Base-by-base conservation (phyloP, 2,113 vertebrate genomes). In the Lanius collurio region DNA sequence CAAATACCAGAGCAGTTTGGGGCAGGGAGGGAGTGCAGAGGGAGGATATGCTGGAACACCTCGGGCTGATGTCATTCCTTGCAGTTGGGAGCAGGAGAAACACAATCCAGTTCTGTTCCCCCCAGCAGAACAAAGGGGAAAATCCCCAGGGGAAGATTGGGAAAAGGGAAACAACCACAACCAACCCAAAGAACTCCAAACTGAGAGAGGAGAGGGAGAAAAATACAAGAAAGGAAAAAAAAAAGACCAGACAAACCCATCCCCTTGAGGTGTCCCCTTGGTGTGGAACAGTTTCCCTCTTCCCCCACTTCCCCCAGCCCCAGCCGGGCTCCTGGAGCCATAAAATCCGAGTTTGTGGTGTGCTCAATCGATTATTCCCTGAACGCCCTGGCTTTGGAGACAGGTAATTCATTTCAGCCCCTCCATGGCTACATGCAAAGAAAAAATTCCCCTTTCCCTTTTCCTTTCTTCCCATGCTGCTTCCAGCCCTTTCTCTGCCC, bases 371-470 rank as follows among this genome's bases (percentile, higher is more conserved):
- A 97, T 97, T 97, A 95, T 37, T 92, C 93, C 90, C 83, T 13
- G n/a, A 86, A 95, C 67, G 44, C 82, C 68, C 88, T 50, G 28
- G 30, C 79, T 88, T 94, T 87, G 94, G 96, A 97, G 96, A 83
- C 97, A 97, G 96, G 95, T 96, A 94, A 97, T 97, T 95, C 87
- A 97, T 97, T 97, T 94, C 95, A 96, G 96, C 70, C 81, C 81
- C 90, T 92, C 37, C 53, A 63, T 44, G 89, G 77, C 95, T 90
- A 46, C 73, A 82, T 73, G 65, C 5, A 53, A 73, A 89, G 71
- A 60, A 41, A 69, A 47, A 83, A 62, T 46, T 13, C 23, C n/a
- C 9, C 26, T 31, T 41, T 68, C 71, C 73, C 47, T 70, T 56
- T 63, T 26, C 35, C 50, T 83, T 79, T 64, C 41, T 83, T 63